A percentile compares a stretch with the other conserved stretches of the same genome.
phyloP scores from a whole-genome alignment of 2,797 vertebrate species.

The Hemibagrus guttatus region DNA sequence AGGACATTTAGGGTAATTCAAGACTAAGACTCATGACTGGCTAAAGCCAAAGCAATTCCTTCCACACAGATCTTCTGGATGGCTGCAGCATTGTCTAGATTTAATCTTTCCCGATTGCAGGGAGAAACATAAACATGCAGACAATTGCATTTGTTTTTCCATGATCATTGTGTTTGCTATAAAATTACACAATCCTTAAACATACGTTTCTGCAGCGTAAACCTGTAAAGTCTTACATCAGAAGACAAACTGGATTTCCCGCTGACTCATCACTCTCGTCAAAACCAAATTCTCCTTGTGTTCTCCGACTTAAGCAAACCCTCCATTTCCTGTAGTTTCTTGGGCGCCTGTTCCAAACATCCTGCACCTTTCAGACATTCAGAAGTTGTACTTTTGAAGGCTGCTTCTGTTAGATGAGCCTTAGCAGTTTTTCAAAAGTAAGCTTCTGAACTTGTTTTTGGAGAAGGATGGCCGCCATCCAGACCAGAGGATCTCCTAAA shows the following conservation, averaged over 20 bases:
- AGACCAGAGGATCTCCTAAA: constrained; percentile 45
- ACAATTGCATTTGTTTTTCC: not conserved
- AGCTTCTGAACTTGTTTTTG: constrained; percentile 56
- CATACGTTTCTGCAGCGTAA: not conserved
- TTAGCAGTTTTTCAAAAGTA: constrained; percentile 62
- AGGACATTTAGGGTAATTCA: not conserved
- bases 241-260: constrained; percentile 16
- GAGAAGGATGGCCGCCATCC: constrained; percentile 38
- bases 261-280: constrained; percentile 17
- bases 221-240: constrained; percentile 28
- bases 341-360: constrained; percentile 32
- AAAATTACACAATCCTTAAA: constrained; percentile 29
- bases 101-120: not conserved
- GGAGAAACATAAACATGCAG: not conserved
- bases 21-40: not conserved
- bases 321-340: constrained; percentile 41
- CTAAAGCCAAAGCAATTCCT: not conserved
- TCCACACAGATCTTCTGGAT: not conserved
- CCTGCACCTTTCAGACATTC: constrained; percentile 29
- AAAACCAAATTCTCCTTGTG: constrained; percentile 31
- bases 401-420: constrained; percentile 37
- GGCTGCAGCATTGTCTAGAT: not conserved
- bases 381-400: constrained; percentile 30
- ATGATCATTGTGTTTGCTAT: constrained; percentile 3
- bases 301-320: constrained; percentile 27